These are phyloP conservation scores for Lithophane socia DNA, from an alignment of 2,888 invertebrate genomes.

Conservation along the genomic window DNA sequence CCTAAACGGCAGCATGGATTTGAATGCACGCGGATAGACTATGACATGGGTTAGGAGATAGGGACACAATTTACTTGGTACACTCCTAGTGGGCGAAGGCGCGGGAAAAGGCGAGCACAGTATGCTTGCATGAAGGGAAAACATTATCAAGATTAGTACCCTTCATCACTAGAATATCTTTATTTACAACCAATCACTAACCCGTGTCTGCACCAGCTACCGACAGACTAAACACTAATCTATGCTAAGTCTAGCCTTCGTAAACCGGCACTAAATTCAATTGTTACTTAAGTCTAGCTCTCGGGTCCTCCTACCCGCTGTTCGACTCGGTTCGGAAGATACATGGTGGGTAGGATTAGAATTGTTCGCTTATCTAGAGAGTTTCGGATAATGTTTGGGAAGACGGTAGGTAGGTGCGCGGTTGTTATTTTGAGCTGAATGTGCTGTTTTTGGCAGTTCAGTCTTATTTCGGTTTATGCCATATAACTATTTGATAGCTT, in stretches of 20 bases:
- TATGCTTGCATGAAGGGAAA: background rate
- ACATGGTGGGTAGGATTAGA: conserved; percentile 45
- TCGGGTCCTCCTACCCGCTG: conserved; percentile 56
- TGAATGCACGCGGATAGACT: background rate
- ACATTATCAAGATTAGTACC: background rate
- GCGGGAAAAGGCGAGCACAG: background rate
- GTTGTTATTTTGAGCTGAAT: conserved; percentile 1
- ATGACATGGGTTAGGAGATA: background rate
- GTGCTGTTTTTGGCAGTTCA: background rate
- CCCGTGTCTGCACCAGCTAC: conserved; percentile 26
- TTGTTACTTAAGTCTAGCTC: conserved; percentile 33
- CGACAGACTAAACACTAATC: conserved; percentile 32
- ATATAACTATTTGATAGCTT: no score
- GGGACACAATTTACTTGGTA: no score
- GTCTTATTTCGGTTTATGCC: background rate
- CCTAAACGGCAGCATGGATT: background rate
- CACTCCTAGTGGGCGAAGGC: background rate
- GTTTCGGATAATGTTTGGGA: conserved; percentile 41
- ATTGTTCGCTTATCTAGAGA: conserved; percentile 30
- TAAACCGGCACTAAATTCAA: conserved; percentile 61
- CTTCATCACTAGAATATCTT: no score
- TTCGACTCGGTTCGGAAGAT: conserved; percentile 42
- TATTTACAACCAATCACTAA: conserved; percentile 24
- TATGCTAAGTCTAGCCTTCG: conserved; percentile 34
- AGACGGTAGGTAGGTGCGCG: conserved; percentile 11